Conservation (phyloP, 1,140 invertebrate species). For the Homarus americanus region DNA sequence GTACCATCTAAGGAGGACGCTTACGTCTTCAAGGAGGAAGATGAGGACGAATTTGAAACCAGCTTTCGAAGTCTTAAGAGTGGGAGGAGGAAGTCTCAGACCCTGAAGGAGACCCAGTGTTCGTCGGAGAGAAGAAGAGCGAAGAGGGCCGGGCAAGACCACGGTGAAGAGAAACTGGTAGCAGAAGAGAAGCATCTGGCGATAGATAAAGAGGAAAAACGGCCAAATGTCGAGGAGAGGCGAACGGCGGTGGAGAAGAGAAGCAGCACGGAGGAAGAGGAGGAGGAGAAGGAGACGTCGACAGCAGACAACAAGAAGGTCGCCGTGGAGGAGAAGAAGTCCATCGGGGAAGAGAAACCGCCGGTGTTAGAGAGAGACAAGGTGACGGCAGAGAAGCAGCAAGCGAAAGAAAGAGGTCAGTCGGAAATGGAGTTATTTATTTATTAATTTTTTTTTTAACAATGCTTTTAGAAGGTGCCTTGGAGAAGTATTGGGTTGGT, state of each 20-base stretch:
- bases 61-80: constrained; percentile 64
- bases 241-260: not conserved
- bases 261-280: not conserved
- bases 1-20: constrained; percentile 61
- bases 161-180: not conserved
- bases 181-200: not conserved
- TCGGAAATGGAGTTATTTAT: too few species aligned
- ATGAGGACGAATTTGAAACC: constrained; percentile 60
- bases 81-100: constrained; percentile 43
- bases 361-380: too few species aligned
- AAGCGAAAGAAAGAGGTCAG: not conserved
- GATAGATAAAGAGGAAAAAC: not conserved
- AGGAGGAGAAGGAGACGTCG: not conserved
- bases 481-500: too few species aligned
- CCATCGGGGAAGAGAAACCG: not conserved
- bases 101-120: constrained; percentile 63
- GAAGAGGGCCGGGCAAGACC: not conserved
- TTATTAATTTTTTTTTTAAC: too few species aligned
- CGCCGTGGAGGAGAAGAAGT: not conserved
- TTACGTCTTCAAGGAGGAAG: constrained; percentile 73
- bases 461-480: too few species aligned
- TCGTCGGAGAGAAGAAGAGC: constrained; percentile 33
- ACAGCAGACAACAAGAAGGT: not conserved
- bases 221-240: not conserved
- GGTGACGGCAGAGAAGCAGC: not conserved